A percentile compares a stretch with the other conserved stretches of the same genome.
phyloP scores from a whole-genome alignment of 2,797 vertebrate species.

The Peromyscus aztecus region DNA sequence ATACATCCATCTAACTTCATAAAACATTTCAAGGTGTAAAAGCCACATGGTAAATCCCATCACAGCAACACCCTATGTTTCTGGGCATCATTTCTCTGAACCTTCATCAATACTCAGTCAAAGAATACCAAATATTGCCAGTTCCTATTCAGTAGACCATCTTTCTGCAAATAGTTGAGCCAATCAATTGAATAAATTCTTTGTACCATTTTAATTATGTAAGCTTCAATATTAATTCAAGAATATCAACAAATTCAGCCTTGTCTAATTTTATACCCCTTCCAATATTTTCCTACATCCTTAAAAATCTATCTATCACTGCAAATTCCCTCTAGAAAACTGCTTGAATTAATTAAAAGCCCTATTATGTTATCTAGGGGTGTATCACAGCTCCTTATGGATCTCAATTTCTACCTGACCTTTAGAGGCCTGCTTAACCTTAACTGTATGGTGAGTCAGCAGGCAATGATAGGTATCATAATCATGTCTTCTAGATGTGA shows the following conservation, averaged over 20 bases:
- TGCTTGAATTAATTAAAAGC: not conserved
- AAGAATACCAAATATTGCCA: not conserved
- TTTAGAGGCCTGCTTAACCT: not conserved
- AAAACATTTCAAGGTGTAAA: not conserved
- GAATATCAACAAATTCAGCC: not conserved
- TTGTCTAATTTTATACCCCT: not conserved
- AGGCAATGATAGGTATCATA: not conserved
- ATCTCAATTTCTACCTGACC: not conserved
- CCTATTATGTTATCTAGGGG: not conserved
- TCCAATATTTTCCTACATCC: not conserved
- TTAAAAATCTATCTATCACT: not conserved
- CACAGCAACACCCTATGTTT: too few relatives aligned
- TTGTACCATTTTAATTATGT: not conserved
- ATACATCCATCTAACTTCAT: not conserved
- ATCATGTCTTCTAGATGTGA: not conserved
- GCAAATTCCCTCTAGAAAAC: not conserved
- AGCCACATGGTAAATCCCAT: not conserved
- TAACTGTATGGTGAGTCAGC: not conserved
- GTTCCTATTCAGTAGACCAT: not conserved
- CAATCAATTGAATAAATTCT: not conserved
- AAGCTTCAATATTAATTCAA: not conserved
- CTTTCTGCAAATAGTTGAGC: not conserved
- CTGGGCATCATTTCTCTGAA: not conserved
- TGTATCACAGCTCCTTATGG: not conserved
- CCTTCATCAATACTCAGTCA: not conserved